Percentiles rank a stretch among this genome's conserved stretches.
phyloP scores from a whole-genome alignment of 2,113 vertebrate species.

The Podilymbus podiceps region DNA sequence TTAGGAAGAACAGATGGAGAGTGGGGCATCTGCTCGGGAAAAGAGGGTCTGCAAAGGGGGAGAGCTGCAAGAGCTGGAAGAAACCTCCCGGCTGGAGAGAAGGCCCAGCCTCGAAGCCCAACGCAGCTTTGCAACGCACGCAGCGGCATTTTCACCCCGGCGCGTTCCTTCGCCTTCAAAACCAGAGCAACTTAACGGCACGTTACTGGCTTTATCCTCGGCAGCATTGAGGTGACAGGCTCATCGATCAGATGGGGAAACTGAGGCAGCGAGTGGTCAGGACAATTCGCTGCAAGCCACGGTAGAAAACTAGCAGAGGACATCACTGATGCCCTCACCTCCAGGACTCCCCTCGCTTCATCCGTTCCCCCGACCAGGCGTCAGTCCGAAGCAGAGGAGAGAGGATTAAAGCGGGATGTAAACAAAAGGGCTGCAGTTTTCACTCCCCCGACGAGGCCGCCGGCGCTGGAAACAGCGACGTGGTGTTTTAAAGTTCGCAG shows the following conservation, averaged over 20 bases:
- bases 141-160: neutral
- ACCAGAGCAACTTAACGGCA: neutral
- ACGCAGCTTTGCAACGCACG: neutral
- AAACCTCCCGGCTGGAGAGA: neutral
- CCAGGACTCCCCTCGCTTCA: neutral
- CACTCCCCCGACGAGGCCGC: neutral
- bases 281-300: neutral
- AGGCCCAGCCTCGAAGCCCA: neutral
- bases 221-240: neutral
- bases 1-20: neutral
- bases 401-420: neutral
- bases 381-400: accelerated
- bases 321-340: neutral
- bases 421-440: neutral
- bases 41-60: neutral
- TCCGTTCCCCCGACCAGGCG: accelerated
- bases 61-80: neutral
- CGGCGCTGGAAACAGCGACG: neutral
- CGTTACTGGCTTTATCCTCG: no score
- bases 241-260: neutral
- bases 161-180: neutral
- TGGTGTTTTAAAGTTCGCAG: neutral
- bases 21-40: accelerated
- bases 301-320: neutral
- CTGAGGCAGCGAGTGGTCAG: neutral